Evolutionary conservation across 1,140 invertebrate genomes (phyloP).

Genomic region (Drosophila athabasca): DNA sequence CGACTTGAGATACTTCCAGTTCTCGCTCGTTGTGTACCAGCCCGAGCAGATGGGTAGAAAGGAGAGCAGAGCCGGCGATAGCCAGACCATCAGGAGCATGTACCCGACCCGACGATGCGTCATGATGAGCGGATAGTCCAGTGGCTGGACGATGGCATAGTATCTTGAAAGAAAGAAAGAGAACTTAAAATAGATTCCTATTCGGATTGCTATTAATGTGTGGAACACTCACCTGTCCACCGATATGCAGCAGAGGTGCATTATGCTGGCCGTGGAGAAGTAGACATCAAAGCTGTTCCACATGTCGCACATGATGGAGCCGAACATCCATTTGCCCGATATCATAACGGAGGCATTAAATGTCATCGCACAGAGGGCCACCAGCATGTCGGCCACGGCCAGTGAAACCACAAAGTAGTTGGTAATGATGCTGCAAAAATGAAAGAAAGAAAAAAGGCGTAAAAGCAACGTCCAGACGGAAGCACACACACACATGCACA

Average conservation of each 20-base stretch:
- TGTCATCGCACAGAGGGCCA: conserved; percentile 95
- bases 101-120: conserved; percentile 89
- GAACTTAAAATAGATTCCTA: neutral
- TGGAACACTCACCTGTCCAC: conserved; percentile 86
- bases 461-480: neutral
- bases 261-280: conserved; percentile 94
- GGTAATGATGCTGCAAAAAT: conserved; percentile 89
- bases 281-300: conserved; percentile 98
- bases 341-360: conserved; percentile 96
- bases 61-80: conserved; percentile 94
- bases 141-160: conserved; percentile 94
- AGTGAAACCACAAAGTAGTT: conserved; percentile 98
- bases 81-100: conserved; percentile 95
- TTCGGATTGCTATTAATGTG: neutral
- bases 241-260: conserved; percentile 96
- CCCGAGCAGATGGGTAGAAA: conserved; percentile 97
- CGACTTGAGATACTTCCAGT: conserved; percentile 88
- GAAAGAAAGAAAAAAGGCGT: neutral
- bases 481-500: too few relatives aligned
- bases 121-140: conserved; percentile 95
- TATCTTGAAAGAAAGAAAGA: conserved; percentile 85
- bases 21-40: conserved; percentile 94
- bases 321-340: conserved; percentile 93
- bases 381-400: conserved; percentile 95
- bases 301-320: conserved; percentile 95